These are phyloP conservation scores for Pyrrhia umbra DNA, from an alignment of 2,888 invertebrate genomes.

Conservation along the genomic window DNA sequence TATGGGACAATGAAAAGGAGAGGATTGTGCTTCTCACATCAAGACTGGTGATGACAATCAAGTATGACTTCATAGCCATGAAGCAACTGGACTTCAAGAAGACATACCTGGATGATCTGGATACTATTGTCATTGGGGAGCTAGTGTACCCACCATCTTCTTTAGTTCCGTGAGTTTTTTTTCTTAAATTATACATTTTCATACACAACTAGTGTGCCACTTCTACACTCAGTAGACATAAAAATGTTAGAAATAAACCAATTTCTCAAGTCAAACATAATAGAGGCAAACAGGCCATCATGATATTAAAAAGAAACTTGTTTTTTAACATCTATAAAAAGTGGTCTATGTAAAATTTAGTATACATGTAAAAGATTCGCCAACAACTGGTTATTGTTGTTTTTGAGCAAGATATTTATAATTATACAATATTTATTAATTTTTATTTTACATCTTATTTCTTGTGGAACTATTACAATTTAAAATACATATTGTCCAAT, in stretches of 20 bases:
- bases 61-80: conserved; percentile 96
- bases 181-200: neutral
- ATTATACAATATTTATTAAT: too few species aligned
- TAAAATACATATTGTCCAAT: too few species aligned
- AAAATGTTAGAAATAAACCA: too few species aligned
- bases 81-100: conserved; percentile 93
- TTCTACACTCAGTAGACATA: too few species aligned
- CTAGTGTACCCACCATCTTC: conserved; percentile 95
- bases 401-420: too few species aligned
- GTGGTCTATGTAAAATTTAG: too few species aligned
- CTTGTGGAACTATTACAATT: too few species aligned
- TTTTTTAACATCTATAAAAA: neutral
- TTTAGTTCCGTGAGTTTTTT: conserved; percentile 94
- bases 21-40: conserved; percentile 94
- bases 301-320: neutral
- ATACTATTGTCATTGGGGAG: conserved; percentile 94
- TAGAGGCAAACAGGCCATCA: conserved; percentile 12
- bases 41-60: conserved; percentile 93
- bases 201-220: too few species aligned
- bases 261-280: too few species aligned
- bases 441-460: too few species aligned
- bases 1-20: conserved; percentile 97
- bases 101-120: conserved; percentile 92
- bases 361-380: neutral
- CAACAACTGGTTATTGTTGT: neutral